Percentiles rank a stretch among this genome's conserved stretches.
phyloP scores from a whole-genome alignment of 2,797 vertebrate species.

The Mormyrops attenuatus region DNA sequence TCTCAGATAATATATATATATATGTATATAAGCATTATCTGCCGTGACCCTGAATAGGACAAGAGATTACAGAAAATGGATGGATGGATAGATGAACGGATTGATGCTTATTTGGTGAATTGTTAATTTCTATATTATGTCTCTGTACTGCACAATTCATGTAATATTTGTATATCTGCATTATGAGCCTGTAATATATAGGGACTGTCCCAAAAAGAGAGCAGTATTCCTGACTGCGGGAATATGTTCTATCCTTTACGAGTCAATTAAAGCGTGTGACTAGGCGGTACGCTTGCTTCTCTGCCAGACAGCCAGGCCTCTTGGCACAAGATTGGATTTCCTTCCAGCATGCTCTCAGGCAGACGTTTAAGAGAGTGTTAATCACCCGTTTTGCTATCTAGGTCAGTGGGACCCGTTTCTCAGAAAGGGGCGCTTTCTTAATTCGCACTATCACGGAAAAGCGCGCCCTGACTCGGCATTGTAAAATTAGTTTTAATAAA shows the following conservation, averaged over 20 bases:
- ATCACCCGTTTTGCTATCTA: background rate
- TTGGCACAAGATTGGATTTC: background rate
- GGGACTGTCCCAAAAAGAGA: background rate
- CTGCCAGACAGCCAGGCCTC: background rate
- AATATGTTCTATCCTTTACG: background rate
- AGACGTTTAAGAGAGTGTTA: background rate
- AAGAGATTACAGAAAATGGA: background rate
- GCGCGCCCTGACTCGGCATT: background rate
- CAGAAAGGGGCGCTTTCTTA: background rate
- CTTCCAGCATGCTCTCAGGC: background rate
- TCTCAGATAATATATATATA: background rate
- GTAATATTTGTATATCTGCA: background rate
- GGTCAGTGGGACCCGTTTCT: background rate
- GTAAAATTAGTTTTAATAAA: background rate
- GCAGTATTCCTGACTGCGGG: background rate
- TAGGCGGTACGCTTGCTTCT: background rate
- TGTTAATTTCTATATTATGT: background rate
- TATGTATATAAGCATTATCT: background rate
- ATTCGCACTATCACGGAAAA: background rate
- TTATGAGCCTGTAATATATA: background rate
- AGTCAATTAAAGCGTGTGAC: conserved; percentile 1
- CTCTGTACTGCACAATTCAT: background rate
- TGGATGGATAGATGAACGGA: background rate
- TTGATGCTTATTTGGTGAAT: background rate
- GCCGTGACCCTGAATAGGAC: background rate